Evolutionary conservation across 2,113 vertebrate genomes (phyloP).

Genomic region (Saguinus midas): DNA sequence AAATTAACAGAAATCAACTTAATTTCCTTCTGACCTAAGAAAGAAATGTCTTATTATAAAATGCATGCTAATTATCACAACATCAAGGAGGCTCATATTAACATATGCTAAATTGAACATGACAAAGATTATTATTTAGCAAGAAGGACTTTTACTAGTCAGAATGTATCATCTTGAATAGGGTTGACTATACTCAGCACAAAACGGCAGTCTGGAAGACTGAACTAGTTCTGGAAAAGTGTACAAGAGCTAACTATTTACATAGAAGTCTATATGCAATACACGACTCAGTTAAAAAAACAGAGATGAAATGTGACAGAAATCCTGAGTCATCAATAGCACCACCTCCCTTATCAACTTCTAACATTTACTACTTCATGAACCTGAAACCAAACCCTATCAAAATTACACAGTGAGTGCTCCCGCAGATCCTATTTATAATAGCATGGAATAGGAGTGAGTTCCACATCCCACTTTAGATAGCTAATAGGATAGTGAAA

Average conservation of each 20-base stretch:
- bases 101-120: neutral
- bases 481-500: neutral
- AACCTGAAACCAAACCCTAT: conserved; percentile 20
- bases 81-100: neutral
- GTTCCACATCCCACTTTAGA: neutral
- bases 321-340: neutral
- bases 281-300: neutral
- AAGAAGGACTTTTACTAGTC: neutral
- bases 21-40: neutral
- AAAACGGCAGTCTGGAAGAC: neutral
- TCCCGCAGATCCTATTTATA: neutral
- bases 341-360: neutral
- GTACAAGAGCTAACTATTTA: neutral
- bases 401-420: neutral
- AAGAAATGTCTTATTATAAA: neutral
- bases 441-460: neutral
- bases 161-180: neutral
- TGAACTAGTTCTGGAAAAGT: neutral
- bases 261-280: neutral
- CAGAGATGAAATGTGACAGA: neutral
- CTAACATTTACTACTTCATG: neutral
- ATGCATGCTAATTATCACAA: neutral
- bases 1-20: neutral
- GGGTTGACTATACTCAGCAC: neutral
- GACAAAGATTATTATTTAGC: neutral